phyloP scores from a whole-genome alignment of 2,113 vertebrate species.

The Eptatretus burgeri region DNA sequence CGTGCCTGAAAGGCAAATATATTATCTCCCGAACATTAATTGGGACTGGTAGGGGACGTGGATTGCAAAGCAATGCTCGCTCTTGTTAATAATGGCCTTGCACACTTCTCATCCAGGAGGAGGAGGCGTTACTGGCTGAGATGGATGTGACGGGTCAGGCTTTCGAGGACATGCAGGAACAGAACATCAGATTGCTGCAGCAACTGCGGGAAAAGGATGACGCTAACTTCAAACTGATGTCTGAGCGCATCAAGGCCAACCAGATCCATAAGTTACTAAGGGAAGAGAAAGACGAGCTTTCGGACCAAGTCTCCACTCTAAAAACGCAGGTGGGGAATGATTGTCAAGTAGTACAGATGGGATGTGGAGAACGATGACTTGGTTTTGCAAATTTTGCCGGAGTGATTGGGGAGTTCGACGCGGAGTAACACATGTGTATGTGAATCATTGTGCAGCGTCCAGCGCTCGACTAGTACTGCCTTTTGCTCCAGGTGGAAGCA shows the following conservation, averaged over 20 bases:
- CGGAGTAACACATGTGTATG: too few relatives aligned
- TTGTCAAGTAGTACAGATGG: neutral
- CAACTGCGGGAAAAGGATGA: slow-evolving; percentile 68
- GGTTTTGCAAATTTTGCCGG: too few relatives aligned
- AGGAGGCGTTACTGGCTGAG: slow-evolving; percentile 61
- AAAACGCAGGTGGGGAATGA: slow-evolving; percentile 39
- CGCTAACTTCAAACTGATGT: slow-evolving; percentile 83
- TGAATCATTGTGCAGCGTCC: too few relatives aligned
- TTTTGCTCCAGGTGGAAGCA: slow-evolving; percentile 36
- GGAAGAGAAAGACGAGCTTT: slow-evolving; percentile 63
- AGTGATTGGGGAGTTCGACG: too few relatives aligned
- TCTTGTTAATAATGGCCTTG: too few relatives aligned
- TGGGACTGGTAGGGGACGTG: too few relatives aligned
- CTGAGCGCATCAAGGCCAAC: slow-evolving; percentile 67
- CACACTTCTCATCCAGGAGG: slow-evolving; percentile 23
- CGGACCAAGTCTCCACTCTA: slow-evolving; percentile 51
- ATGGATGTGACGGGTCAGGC: slow-evolving; percentile 83
- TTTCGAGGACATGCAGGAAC: slow-evolving; percentile 86
- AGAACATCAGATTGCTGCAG: slow-evolving; percentile 57
- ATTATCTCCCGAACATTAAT: too few relatives aligned
- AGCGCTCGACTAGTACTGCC: neutral
- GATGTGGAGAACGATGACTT: too few relatives aligned
- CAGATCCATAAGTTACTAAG: slow-evolving; percentile 72
- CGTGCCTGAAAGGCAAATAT: too few relatives aligned
- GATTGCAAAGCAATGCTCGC: too few relatives aligned